These are phyloP conservation scores for Cryptus viduatorius DNA, from an alignment of 2,888 invertebrate genomes.

Conservation along the genomic window DNA sequence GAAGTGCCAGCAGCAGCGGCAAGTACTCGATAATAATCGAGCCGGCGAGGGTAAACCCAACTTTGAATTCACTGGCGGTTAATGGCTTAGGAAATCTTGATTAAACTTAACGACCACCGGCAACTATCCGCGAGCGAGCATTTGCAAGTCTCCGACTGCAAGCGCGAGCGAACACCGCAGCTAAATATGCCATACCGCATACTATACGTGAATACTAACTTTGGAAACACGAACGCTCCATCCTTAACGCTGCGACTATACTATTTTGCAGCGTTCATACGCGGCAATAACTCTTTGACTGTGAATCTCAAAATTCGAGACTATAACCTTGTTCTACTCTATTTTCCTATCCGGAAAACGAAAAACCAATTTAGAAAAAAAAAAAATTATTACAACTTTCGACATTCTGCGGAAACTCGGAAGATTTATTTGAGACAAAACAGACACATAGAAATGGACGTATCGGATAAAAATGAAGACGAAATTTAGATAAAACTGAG, in stretches of 20 bases:
- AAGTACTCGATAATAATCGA: constrained; percentile 60
- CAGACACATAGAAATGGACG: too few relatives aligned
- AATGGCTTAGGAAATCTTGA: constrained; percentile 66
- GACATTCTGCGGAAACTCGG: too few relatives aligned
- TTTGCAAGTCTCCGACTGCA: constrained; percentile 45
- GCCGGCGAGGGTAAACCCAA: constrained; percentile 41
- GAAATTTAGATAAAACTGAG: too few relatives aligned
- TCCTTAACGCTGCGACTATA: not conserved
- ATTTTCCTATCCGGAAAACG: too few relatives aligned
- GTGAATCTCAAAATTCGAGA: too few relatives aligned
- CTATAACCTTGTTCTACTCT: too few relatives aligned
- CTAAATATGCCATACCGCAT: constrained; percentile 26
- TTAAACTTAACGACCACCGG: constrained; percentile 59
- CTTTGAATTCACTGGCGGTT: constrained; percentile 56
- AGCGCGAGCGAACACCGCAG: constrained; percentile 32
- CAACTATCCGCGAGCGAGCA: constrained; percentile 33
- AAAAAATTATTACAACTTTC: too few relatives aligned
- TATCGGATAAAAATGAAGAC: too few relatives aligned
- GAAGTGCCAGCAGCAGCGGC: constrained; percentile 48
- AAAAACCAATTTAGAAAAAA: too few relatives aligned
- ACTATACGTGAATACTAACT: not conserved
- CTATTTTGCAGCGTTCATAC: not conserved
- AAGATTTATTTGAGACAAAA: too few relatives aligned
- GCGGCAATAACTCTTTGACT: too few relatives aligned
- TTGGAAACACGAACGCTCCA: constrained; percentile 13